Conservation (phyloP, 1,140 invertebrate genomes). For the Melitaea cinxia region DNA sequence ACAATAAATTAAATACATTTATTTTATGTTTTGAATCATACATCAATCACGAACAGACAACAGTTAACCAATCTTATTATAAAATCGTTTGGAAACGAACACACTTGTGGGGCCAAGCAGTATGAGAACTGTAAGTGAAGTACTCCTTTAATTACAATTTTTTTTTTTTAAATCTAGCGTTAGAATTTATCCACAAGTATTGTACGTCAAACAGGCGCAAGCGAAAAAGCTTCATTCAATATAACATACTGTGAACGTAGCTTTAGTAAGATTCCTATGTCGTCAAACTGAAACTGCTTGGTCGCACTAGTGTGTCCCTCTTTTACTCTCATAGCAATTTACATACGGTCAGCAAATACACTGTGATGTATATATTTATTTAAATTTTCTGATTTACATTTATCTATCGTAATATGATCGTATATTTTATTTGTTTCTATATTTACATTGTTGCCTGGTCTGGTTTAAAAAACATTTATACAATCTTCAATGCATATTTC, state of each 20-base stretch:
- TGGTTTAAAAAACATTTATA: neutral
- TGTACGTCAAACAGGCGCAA: too few relatives aligned
- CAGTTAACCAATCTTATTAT: constrained; percentile 8
- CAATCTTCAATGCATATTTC: neutral
- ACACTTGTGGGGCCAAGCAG: neutral
- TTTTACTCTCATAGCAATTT: constrained; percentile 9
- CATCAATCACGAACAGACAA: constrained; percentile 10
- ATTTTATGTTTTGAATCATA: constrained; percentile 13
- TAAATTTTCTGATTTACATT: neutral
- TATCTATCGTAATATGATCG: neutral
- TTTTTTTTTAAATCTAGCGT: too few relatives aligned
- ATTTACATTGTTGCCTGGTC: constrained; percentile 10
- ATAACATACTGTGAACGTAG: too few relatives aligned
- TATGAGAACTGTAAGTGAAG: neutral
- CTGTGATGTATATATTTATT: constrained; percentile 11
- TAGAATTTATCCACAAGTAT: too few relatives aligned
- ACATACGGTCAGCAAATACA: constrained; percentile 4
- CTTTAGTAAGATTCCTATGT: neutral
- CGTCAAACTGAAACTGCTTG: neutral
- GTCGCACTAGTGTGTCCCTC: neutral
- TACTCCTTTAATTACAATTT: too few relatives aligned
- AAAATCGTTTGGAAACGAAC: neutral
- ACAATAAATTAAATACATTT: constrained; percentile 38
- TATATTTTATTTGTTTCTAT: neutral
- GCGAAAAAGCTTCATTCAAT: too few relatives aligned